phyloP scores from a whole-genome alignment of 2,888 invertebrate species.

The Eupeodes luniger region DNA sequence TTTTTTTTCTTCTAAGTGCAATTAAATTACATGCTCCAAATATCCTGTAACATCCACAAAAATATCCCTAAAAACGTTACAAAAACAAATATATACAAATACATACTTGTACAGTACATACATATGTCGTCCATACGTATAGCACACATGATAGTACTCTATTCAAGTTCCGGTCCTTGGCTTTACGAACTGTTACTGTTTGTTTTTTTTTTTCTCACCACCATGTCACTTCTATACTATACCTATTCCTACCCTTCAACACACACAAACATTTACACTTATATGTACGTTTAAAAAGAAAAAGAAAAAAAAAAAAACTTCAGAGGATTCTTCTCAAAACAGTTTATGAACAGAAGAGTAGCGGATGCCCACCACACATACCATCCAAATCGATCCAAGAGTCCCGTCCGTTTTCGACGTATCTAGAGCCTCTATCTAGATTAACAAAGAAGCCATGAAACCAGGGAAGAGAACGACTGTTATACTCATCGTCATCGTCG shows the following conservation, averaged over 20 bases:
- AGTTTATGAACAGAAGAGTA: constrained; percentile 62
- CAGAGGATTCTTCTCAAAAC: constrained; percentile 43
- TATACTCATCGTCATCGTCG: no score
- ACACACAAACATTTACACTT: constrained; percentile 9
- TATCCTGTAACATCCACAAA: constrained; percentile 73
- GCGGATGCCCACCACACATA: constrained; percentile 34
- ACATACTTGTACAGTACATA: no score
- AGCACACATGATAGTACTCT: constrained; percentile 70
- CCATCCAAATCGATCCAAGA: constrained; percentile 39
- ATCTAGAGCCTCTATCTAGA: constrained; percentile 53
- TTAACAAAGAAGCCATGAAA: constrained; percentile 74
- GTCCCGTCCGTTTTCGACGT: constrained; percentile 31
- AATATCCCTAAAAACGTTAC: constrained; percentile 70
- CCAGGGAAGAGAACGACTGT: constrained; percentile 39
- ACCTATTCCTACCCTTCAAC: constrained; percentile 44
- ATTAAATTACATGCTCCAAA: constrained; percentile 76
- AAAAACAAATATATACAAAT: constrained; percentile 49
- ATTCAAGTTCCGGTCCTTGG: constrained; percentile 76
- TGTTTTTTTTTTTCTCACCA: constrained; percentile 40
- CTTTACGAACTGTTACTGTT: constrained; percentile 62
- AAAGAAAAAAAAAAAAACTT: neutral
- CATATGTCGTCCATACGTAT: no score
- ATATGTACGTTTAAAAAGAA: neutral
- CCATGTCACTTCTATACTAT: constrained; percentile 55
- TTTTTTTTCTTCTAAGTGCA: constrained; percentile 60